Base-by-base conservation (phyloP, 1,140 invertebrate genomes). In the Eciton burchellii region DNA sequence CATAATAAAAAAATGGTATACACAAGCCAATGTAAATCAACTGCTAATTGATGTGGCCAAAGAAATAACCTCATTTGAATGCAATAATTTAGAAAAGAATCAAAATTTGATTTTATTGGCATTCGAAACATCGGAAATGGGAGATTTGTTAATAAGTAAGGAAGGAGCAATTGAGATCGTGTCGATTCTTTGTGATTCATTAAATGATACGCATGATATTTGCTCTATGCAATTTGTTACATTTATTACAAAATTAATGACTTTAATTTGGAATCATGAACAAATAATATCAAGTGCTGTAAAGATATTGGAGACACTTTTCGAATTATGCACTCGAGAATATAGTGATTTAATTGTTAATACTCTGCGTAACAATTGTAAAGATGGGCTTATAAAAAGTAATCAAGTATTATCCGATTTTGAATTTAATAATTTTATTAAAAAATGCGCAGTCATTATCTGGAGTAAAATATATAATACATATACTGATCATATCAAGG, bases 71-170 rank as follows among this genome's bases (percentile, higher is more conserved):
- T 57, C 9, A n/a, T 47, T 73, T 12, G 72, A 77, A 65, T 52
- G 52, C 43, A 49, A 54, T 26, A 26, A 89, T 72, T 49, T 74
- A 3, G 71, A 84, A 21, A 82, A 79, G 21, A 81, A 90, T 86
- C 77, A 86, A 59, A 86, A 88, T 26, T 63, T 93, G 54, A 89
- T 92, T 57, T 14, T 91, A 5, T 70, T 88, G 24, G 89, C 88
- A 9, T 91, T 92, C 43, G 85, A 92, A 66, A 66, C 88, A 60
- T 57, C 87, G 1, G 63, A 85, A 11, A 83, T 89, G 74, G 86
- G 88, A 95, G 94, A 93, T 82, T 88, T 94, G n/a, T 90, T 94
- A 62, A 94, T 96, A 26, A 94, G 92, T 62, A 89, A 94, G 74
- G 88, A 91, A 4, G 94, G 94, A 4, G 92, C 95, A 16, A 91